Percentiles rank a stretch among this genome's conserved stretches.
These are phyloP conservation scores for Colletes latitarsis DNA, from an alignment of 1,140 invertebrate genomes.

Conservation along the genomic window DNA sequence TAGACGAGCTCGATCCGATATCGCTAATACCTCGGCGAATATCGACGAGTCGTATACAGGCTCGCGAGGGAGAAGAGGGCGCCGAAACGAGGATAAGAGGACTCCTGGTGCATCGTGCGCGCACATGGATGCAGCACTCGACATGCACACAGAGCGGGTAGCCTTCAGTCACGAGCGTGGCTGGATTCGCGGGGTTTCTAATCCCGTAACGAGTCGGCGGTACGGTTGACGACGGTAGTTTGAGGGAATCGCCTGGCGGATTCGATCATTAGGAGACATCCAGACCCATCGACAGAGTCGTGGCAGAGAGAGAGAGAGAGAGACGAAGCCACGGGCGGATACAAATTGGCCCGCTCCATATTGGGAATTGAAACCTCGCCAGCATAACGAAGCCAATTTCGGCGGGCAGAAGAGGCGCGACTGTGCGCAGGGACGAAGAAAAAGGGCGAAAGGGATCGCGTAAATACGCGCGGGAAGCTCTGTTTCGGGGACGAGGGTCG, in stretches of 20 bases:
- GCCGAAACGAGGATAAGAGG: slow-evolving; percentile 20
- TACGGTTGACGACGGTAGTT: slow-evolving; percentile 14
- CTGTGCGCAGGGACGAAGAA: slow-evolving; percentile 22
- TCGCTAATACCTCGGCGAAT: slow-evolving; percentile 49
- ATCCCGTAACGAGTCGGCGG: slow-evolving; percentile 24
- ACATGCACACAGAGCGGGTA: neutral
- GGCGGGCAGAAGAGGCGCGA: slow-evolving; percentile 13
- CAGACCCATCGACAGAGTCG: neutral
- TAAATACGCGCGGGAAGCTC: slow-evolving; percentile 3
- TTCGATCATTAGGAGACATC: slow-evolving; percentile 60
- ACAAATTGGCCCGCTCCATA: slow-evolving; percentile 65
- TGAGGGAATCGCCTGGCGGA: slow-evolving; percentile 32
- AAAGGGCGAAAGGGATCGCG: neutral
- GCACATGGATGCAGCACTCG: neutral
- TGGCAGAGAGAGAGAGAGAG: neutral
- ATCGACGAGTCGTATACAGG: slow-evolving; percentile 33
- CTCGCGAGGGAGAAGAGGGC: neutral
- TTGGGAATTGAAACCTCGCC: slow-evolving; percentile 61
- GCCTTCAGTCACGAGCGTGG: neutral
- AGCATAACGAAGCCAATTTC: slow-evolving; percentile 67
- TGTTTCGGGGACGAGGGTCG: neutral
- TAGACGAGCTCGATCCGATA: slow-evolving; percentile 49
- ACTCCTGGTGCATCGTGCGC: slow-evolving; percentile 1
- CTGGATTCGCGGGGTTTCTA: slow-evolving; percentile 42
- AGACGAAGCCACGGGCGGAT: slow-evolving; percentile 38